A percentile compares a stretch with the other conserved stretches of the same genome.
These are phyloP conservation scores for Galeruca laticollis DNA, from an alignment of 2,888 invertebrate genomes.

Conservation along the genomic window DNA sequence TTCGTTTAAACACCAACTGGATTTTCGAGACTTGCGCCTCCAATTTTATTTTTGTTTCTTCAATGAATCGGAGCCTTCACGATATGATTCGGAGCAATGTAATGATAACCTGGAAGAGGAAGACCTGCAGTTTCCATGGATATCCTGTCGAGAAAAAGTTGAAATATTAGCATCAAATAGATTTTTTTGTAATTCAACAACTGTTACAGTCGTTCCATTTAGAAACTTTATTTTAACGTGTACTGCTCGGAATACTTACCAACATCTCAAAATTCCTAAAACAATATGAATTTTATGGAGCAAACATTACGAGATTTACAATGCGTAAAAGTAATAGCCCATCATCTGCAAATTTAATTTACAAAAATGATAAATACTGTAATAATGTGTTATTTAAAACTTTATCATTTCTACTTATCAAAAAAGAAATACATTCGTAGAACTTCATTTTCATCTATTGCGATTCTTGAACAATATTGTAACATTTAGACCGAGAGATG, in stretches of 20 bases:
- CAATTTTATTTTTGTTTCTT: slow-evolving; percentile 60
- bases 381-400: too few relatives aligned
- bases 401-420: too few relatives aligned
- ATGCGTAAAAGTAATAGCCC: background rate
- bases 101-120: slow-evolving; percentile 91
- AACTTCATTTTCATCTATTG: too few relatives aligned
- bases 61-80: slow-evolving; percentile 90
- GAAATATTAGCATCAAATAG: background rate
- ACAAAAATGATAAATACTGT: too few relatives aligned
- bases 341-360: too few relatives aligned
- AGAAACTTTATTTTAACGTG: background rate
- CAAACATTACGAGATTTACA: background rate
- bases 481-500: too few relatives aligned
- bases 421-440: too few relatives aligned
- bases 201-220: background rate
- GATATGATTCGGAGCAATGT: slow-evolving; percentile 92
- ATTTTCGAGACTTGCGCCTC: slow-evolving; percentile 62
- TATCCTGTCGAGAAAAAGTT: slow-evolving; percentile 75
- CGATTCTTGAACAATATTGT: too few relatives aligned
- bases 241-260: slow-evolving; percentile 1
- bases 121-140: slow-evolving; percentile 94
- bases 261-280: background rate
- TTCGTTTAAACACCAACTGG: slow-evolving; percentile 59
- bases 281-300: background rate
- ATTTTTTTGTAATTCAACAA: background rate